A percentile compares a stretch with the other conserved stretches of the same genome.
These are phyloP conservation scores for Malurus cyaneus DNA, from an alignment of 2,113 vertebrate genomes.

Conservation along the genomic window DNA sequence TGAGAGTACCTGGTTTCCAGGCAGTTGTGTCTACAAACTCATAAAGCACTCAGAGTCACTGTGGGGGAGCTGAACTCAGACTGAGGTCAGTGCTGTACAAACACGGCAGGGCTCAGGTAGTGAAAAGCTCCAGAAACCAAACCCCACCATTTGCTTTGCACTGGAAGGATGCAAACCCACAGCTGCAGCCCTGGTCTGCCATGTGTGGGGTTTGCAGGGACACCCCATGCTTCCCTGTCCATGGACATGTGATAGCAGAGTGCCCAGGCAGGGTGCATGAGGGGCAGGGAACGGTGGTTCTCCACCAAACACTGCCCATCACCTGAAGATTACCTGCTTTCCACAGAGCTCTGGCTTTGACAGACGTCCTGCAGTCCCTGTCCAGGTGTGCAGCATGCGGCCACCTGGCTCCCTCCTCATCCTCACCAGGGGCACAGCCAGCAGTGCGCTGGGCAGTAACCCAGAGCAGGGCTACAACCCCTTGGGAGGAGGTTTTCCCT, in stretches of 20 bases:
- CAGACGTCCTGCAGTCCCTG: fast-evolving
- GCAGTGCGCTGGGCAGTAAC: fast-evolving
- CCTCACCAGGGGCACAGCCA: background rate
- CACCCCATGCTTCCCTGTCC: background rate
- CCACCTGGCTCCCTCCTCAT: background rate
- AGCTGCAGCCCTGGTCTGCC: background rate
- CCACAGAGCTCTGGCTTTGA: fast-evolving
- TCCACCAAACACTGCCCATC: background rate
- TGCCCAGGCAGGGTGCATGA: background rate
- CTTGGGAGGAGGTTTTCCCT: background rate
- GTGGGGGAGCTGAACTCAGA: background rate
- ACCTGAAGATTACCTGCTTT: background rate
- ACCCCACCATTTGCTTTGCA: background rate
- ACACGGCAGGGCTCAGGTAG: background rate
- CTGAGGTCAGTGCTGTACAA: background rate
- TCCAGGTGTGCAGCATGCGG: fast-evolving
- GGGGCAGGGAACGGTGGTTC: background rate
- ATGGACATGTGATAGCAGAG: background rate
- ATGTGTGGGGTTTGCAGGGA: background rate
- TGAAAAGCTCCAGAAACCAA: background rate
- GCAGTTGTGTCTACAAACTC: background rate
- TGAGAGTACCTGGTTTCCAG: background rate
- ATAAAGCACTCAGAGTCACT: background rate
- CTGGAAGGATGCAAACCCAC: background rate
- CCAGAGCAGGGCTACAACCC: background rate